Evolutionary conservation across 2,797 vertebrate genomes (phyloP), one percentile per base, ranked within the genome.

Genomic region (Arnoldichthys spilopterus): DNA sequence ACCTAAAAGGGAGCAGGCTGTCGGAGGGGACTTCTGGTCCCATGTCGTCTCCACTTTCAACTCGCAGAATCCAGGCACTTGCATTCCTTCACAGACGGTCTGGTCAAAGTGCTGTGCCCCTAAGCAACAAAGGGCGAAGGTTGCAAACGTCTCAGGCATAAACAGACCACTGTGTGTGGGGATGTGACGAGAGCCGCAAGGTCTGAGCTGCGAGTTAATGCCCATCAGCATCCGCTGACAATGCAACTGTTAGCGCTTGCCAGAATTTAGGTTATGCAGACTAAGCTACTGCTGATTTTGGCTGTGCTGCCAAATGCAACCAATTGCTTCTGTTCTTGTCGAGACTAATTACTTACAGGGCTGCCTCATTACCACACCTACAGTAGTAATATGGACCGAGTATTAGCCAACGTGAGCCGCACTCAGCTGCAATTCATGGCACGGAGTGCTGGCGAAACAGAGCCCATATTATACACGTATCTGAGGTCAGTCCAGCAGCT

Each of bases 91-190:
- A 62, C 72, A 74, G 66, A 32, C 37, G 30, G 56, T 66, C 69
- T 68, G 80, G 83, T 80, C 83, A 82, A 75, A 75, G 61, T 71
- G 53, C 32, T 20, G 20, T 58, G 66, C 64, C 74, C 77, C 78
- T 82, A 34, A 69, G 37, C 72, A 82, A 81, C 59, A 59, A 53
- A 62, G 62, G 43, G 16, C 32, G 56, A 64, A 56, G 37, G 40
- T 37, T 54, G 63, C 51, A 74, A 75, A 77, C 58, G 63, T 53
- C 64, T 18, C 30, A 72, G 72, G 81, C 58, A 71, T 58, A 63
- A 80, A 64, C 74, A 71, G 51, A 74, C 49, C 51, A 74, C 32
- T 59, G 32, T 69, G 34, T 70, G 40, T 20, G 58, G 54, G 6
- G 68, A 64, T 20, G 20, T 24, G 71, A 74, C 30, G 20, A 64